Base-by-base conservation (phyloP, 2,113 vertebrate genomes). In the Cyphomyrus discorhynchus region DNA sequence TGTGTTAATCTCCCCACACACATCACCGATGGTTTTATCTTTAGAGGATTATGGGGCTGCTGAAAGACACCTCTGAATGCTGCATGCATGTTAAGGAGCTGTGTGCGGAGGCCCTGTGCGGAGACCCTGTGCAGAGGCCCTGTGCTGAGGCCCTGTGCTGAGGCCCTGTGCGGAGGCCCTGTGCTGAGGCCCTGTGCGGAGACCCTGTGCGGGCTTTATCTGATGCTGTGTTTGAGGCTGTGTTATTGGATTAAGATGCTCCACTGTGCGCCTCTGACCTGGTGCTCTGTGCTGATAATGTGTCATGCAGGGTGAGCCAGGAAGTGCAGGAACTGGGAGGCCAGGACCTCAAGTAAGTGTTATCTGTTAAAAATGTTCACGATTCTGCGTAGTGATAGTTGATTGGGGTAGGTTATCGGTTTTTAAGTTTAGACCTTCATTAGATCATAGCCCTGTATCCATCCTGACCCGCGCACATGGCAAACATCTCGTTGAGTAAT, bases 291-390 rank as follows among this genome's bases (percentile, higher is more conserved):
- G 83, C 10, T 88, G 0, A 49, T 56, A 66, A 46, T 89, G 35
- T 50, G 39, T 13, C 84, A 49, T 91, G 11, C 86, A 96, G 96
- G 96, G 96, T 74, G 93, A 94, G 53, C 19, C 92, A 74, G 96
- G 96, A 86, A 42, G 39, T 88, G 89, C 92, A 91, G 95, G 93
- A 89, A 56, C 93, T 7, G 95, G 95, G 53, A 74, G 93, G 85
- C 92, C 84, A 85, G 96, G 95, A 91, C 91, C 84, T 46, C 94
- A 95, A 91, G 96, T 96, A 89, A 39, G 53, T n/a, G 2, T 49
- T 6, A 42, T 0, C 13, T 35, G 27, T 10, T 5, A 7, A 8
- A 88, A 47, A 13, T 9, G 4, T 49, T 74, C 58, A 74, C 1
- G 45, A 19, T 47, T 31, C 6, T n/a, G 39, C 6, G 5, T 45